Percentiles rank a stretch among this genome's conserved stretches.
Evolutionary conservation across 2,797 vertebrate species (phyloP).

Genomic region (Sebastes paucispinis): DNA sequence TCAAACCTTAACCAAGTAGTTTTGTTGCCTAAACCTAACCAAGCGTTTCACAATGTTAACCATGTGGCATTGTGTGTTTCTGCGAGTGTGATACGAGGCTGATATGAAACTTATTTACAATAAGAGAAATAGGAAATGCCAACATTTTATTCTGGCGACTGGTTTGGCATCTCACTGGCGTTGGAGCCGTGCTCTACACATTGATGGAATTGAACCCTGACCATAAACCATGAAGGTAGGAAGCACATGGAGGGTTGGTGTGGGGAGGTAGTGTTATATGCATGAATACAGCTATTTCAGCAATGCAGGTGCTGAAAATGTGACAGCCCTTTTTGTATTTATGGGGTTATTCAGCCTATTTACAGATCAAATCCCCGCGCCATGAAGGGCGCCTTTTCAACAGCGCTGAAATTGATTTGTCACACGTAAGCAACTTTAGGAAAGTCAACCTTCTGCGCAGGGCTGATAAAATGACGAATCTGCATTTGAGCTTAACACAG

Average conservation of each 20-base stretch:
- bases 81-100: not conserved
- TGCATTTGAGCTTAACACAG: conserved; percentile 58
- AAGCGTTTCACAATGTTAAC: not conserved
- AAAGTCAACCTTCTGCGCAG: conserved; percentile 69
- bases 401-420: conserved; percentile 64
- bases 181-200: not conserved
- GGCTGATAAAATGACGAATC: conserved; percentile 72
- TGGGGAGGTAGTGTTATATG: not conserved
- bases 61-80: not conserved
- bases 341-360: conserved; percentile 52
- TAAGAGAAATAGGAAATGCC: too few species aligned
- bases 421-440: conserved; percentile 60
- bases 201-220: not conserved
- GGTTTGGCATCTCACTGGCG: not conserved
- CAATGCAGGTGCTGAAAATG: conserved; percentile 22
- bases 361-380: conserved; percentile 45
- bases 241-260: not conserved
- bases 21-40: too few species aligned
- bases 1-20: too few species aligned
- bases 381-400: conserved; percentile 58
- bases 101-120: not conserved
- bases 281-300: conserved; percentile 18
- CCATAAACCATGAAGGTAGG: not conserved
- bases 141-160: too few species aligned
- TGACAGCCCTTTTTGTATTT: conserved; percentile 29